Percentiles rank a stretch among this genome's conserved stretches.
These are phyloP conservation scores for Macrotrachela quadricornifera DNA, from an alignment of 1,140 invertebrate genomes.

Conservation along the genomic window DNA sequence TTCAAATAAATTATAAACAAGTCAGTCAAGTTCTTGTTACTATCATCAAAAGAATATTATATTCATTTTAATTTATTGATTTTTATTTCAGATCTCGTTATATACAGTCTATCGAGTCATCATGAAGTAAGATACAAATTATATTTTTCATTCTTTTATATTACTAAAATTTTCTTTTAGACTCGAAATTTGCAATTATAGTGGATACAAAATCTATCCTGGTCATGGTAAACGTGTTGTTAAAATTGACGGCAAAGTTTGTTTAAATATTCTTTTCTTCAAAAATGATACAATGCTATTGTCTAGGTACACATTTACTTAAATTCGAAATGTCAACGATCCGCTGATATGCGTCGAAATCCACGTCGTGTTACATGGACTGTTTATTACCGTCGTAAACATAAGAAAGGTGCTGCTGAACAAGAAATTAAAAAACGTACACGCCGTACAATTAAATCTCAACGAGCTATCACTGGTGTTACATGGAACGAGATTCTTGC, in stretches of 20 bases:
- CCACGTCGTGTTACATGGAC: slow-evolving; percentile 98
- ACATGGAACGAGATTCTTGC: slow-evolving; percentile 88
- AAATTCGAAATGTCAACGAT: slow-evolving; percentile 82
- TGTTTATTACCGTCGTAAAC: slow-evolving; percentile 91
- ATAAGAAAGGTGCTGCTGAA: slow-evolving; percentile 83
- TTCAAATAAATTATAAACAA: too few species aligned
- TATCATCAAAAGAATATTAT: too few species aligned
- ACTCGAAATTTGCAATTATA: slow-evolving; percentile 92
- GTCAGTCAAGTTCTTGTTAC: too few species aligned
- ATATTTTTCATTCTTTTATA: too few species aligned
- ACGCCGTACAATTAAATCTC: slow-evolving; percentile 77
- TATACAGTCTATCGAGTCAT: too few species aligned
- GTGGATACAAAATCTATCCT: slow-evolving; percentile 97
- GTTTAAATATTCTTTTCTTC: slow-evolving; percentile 10
- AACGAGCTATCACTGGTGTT: slow-evolving; percentile 87
- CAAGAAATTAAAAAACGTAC: slow-evolving; percentile 78
- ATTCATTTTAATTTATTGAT: too few species aligned
- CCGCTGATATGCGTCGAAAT: slow-evolving; percentile 86
- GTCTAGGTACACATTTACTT: slow-evolving; percentile 75
- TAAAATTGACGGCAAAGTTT: slow-evolving; percentile 90
- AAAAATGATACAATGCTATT: slow-evolving; percentile 9
- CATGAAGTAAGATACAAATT: too few species aligned
- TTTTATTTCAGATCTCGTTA: too few species aligned
- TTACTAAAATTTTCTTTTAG: slow-evolving; percentile 42
- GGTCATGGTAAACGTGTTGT: slow-evolving; percentile 98